phyloP scores from a whole-genome alignment of 2,888 invertebrate genomes.

The Phaedon cochleariae region DNA sequence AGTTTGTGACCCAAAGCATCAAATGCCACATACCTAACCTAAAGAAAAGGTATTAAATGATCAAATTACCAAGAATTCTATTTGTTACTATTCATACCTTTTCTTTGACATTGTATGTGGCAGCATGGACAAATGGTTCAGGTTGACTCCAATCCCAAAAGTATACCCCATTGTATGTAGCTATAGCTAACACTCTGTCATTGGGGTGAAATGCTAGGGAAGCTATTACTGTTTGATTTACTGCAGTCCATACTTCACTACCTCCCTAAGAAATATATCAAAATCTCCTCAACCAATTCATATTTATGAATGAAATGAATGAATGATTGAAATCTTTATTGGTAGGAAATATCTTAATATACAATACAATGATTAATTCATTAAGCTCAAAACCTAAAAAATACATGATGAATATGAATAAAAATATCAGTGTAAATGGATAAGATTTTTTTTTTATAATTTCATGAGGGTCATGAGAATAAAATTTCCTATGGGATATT shows the following conservation, averaged over 20 bases:
- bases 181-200: constrained; percentile 84
- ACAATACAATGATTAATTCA: too few species aligned
- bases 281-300: neutral
- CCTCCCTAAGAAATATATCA: constrained; percentile 71
- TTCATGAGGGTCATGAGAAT: too few species aligned
- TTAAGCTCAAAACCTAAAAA: too few species aligned
- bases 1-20: constrained; percentile 82
- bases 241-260: constrained; percentile 83
- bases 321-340: too few species aligned
- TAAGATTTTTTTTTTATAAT: too few species aligned
- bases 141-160: constrained; percentile 91
- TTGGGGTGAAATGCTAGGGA: constrained; percentile 89
- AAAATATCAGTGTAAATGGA: too few species aligned
- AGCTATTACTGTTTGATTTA: constrained; percentile 79
- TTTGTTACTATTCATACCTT: constrained; percentile 66
- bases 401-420: too few species aligned
- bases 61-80: too few species aligned
- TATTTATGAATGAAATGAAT: too few species aligned
- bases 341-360: too few species aligned
- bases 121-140: constrained; percentile 77
- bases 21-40: constrained; percentile 81
- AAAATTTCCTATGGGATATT: too few species aligned
- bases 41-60: constrained; percentile 26
- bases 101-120: constrained; percentile 79
- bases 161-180: constrained; percentile 82